A percentile compares a stretch with the other conserved stretches of the same genome.
phyloP scores from a whole-genome alignment of 2,797 vertebrate species.

The Anguilla marmorata region DNA sequence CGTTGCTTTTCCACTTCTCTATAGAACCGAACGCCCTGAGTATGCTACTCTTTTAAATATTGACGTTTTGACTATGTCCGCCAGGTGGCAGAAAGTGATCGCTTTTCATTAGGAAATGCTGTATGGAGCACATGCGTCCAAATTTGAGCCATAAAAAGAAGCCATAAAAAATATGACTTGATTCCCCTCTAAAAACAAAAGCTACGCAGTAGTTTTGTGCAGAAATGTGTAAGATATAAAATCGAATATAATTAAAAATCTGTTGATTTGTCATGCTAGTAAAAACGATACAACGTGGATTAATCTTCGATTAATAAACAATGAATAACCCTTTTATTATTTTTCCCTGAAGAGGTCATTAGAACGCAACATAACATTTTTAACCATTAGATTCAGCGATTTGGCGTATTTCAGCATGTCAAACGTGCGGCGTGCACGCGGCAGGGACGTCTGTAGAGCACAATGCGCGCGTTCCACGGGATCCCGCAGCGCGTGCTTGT shows the following conservation, averaged over 20 bases:
- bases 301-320: neutral
- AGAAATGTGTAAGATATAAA: neutral
- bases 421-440: neutral
- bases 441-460: neutral
- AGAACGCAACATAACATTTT: neutral
- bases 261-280: neutral
- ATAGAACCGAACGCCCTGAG: neutral
- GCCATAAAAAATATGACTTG: neutral
- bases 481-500: conserved; percentile 10
- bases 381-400: neutral
- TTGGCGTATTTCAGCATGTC: neutral
- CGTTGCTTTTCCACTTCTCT: neutral
- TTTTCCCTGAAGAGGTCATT: neutral
- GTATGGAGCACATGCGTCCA: neutral
- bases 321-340: neutral
- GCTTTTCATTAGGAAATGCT: neutral
- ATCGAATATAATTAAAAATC: neutral
- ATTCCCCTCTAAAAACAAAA: neutral
- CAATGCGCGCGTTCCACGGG: neutral
- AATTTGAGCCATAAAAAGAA: neutral
- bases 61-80: neutral
- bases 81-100: neutral
- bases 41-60: neutral
- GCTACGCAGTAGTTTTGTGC: neutral
- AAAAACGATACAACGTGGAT: neutral